phyloP scores from a whole-genome alignment of 2,113 vertebrate species.

The Anoplopoma fimbria region DNA sequence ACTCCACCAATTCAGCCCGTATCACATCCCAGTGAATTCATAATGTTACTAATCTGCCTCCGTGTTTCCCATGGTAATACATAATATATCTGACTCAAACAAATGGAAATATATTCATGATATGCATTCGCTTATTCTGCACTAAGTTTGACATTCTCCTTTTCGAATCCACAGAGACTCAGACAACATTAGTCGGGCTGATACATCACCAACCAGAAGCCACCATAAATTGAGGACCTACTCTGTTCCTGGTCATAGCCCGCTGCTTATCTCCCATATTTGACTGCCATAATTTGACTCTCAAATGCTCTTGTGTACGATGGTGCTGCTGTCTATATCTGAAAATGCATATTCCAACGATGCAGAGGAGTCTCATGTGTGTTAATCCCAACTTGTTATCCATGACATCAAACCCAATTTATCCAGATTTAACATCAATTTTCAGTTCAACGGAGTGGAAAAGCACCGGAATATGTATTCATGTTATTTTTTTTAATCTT shows the following conservation, averaged over 20 bases:
- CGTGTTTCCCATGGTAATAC: conserved; percentile 53
- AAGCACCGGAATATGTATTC: conserved; percentile 65
- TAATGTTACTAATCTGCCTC: conserved; percentile 46
- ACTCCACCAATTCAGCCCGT: conserved; percentile 18
- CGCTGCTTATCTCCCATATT: conserved; percentile 68
- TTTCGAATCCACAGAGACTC: conserved; percentile 40
- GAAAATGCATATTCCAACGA: conserved; percentile 55
- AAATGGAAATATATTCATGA: conserved; percentile 71
- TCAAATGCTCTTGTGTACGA: conserved; percentile 56
- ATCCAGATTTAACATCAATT: conserved; percentile 74
- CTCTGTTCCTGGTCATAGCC: conserved; percentile 63
- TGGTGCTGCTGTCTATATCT: conserved; percentile 40
- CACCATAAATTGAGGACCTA: conserved; percentile 41
- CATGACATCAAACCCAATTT: conserved; percentile 78
- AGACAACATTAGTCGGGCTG: conserved; percentile 37
- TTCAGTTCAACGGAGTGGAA: conserved; percentile 73
- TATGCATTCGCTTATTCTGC: conserved; percentile 60
- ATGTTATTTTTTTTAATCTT: conserved; percentile 49
- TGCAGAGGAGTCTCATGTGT: conserved; percentile 32
- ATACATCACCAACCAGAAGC: conserved; percentile 37
- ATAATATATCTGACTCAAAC: conserved; percentile 58
- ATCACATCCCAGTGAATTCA: conserved; percentile 37
- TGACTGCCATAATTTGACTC: conserved; percentile 73
- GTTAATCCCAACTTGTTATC: conserved; percentile 79
- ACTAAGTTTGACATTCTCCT: conserved; percentile 58